Percentiles rank a stretch among this genome's conserved stretches.
Conservation (phyloP, 2,888 invertebrate species). For the Melolontha melolontha region DNA sequence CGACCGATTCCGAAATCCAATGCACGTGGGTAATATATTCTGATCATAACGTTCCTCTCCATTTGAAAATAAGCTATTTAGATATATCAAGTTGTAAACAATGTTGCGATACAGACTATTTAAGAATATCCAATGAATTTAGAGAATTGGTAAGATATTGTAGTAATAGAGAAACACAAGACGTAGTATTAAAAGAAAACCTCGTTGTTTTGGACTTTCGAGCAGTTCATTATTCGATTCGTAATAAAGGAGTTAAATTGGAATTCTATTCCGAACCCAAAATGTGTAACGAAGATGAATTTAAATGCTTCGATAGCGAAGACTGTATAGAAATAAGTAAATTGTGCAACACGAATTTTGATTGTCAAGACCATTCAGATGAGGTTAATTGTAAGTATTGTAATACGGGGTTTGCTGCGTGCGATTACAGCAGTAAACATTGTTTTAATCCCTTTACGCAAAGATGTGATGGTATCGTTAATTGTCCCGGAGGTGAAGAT, state of each 20-base stretch:
- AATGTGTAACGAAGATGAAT: constrained; percentile 43
- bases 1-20: constrained; percentile 11
- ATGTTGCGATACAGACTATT: constrained; percentile 30
- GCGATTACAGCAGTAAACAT: constrained; percentile 31
- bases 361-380: constrained; percentile 51
- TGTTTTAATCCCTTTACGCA: constrained; percentile 32
- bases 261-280: not conserved
- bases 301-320: constrained; percentile 46
- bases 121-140: constrained; percentile 16
- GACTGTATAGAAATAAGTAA: constrained; percentile 45
- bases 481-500: constrained; percentile 50
- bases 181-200: constrained; percentile 19
- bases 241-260: constrained; percentile 18
- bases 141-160: constrained; percentile 19
- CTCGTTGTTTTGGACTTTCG: constrained; percentile 19
- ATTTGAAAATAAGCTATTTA: constrained; percentile 19
- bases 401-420: constrained; percentile 42
- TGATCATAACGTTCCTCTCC: constrained; percentile 1
- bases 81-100: constrained; percentile 22
- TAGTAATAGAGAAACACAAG: constrained; percentile 21
- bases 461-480: constrained; percentile 47
- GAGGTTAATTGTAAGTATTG: constrained; percentile 50
- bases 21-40: constrained; percentile 24
- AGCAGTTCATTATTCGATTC: not conserved
- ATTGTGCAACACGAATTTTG: constrained; percentile 47